A percentile compares a stretch with the other conserved stretches of the same genome.
Evolutionary conservation across 2,888 invertebrate genomes (phyloP).

Genomic region (Lasioglossum marginatum): DNA sequence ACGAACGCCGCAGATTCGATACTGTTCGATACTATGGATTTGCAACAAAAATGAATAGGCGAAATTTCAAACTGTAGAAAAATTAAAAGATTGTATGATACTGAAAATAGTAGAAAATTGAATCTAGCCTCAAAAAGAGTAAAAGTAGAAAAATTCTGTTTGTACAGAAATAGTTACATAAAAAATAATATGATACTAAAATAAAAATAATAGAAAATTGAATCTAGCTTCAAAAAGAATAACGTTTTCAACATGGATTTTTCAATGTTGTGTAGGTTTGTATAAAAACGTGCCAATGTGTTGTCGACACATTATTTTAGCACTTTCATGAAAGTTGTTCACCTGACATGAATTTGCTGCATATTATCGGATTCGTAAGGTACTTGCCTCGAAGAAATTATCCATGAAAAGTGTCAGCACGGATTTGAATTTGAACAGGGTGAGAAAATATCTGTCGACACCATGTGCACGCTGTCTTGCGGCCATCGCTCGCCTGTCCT

Average conservation of each 20-base stretch:
- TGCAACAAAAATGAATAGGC: neutral
- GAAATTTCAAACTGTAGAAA: neutral
- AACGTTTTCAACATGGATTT: no score
- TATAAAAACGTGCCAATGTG: neutral
- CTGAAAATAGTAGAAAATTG: no score
- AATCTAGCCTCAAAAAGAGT: no score
- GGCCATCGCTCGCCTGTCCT: conserved; percentile 10
- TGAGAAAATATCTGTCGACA: conserved; percentile 2
- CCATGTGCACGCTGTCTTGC: neutral
- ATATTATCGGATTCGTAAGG: neutral
- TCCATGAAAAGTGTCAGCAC: neutral
- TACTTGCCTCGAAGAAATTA: neutral
- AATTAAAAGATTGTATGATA: no score
- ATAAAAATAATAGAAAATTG: no score
- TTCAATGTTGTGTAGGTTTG: no score
- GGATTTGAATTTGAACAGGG: neutral
- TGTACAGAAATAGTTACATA: no score
- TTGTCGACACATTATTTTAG: neutral
- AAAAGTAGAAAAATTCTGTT: no score
- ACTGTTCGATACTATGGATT: neutral
- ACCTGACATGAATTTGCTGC: neutral
- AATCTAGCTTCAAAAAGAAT: no score
- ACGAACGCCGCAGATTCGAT: neutral
- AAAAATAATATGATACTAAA: no score
- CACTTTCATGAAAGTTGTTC: neutral